Evolutionary conservation across 1,140 invertebrate species (phyloP).

Genomic region (Proales similis): DNA sequence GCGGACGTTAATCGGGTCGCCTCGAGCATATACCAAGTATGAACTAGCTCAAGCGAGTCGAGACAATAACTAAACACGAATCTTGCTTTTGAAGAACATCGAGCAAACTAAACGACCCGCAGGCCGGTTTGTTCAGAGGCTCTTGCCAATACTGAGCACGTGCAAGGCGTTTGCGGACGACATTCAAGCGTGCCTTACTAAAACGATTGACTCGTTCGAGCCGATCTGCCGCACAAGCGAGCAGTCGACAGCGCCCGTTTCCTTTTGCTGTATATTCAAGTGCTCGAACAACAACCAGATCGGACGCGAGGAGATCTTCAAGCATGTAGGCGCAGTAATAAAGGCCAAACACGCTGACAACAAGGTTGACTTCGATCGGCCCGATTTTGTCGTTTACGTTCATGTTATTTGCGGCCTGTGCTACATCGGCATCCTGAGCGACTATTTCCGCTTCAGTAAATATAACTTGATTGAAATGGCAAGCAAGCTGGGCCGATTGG

Average conservation of each 20-base stretch:
- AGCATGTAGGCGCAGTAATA: not conserved
- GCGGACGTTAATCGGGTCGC: constrained; percentile 15
- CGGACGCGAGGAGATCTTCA: constrained; percentile 20
- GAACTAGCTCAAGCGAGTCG: too few relatives aligned
- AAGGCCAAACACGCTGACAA: constrained; percentile 17
- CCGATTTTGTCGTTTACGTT: constrained; percentile 20
- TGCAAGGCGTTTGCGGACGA: constrained; percentile 23
- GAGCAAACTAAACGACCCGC: constrained; percentile 23
- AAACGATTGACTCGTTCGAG: constrained; percentile 2
- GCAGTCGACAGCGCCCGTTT: not conserved
- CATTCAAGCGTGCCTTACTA: not conserved
- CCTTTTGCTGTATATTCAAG: constrained; percentile 34
- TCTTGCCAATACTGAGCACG: constrained; percentile 21
- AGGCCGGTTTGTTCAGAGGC: constrained; percentile 22
- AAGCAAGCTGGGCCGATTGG: too few relatives aligned
- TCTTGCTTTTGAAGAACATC: constrained; percentile 17
- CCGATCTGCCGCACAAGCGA: not conserved
- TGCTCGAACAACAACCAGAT: constrained; percentile 26
- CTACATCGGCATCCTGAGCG: constrained; percentile 14
- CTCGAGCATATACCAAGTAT: constrained; percentile 10
- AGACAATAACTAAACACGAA: not conserved
- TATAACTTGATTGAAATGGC: constrained; percentile 38
- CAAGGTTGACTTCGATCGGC: constrained; percentile 35
- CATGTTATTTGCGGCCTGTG: constrained; percentile 33
- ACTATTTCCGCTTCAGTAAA: constrained; percentile 24